Evolutionary conservation across 2,888 invertebrate species (phyloP).

Genomic region (Siphonodentalium dalli): DNA sequence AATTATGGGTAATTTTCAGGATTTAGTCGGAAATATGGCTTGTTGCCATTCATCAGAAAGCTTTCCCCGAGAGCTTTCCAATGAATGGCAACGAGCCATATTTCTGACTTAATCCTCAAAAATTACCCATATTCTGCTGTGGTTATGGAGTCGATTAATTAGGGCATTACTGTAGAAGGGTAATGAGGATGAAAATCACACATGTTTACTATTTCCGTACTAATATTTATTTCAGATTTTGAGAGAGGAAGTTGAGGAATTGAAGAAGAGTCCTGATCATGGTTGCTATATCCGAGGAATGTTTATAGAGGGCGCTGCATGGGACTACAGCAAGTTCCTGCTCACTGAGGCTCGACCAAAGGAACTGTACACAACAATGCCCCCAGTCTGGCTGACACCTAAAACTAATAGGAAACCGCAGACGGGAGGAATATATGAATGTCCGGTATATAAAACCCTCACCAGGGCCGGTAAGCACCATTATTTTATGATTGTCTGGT

Average conservation of each 20-base stretch:
- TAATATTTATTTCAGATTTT: conserved; percentile 46
- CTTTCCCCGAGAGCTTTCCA: too few relatives aligned
- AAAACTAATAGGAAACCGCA: conserved; percentile 71
- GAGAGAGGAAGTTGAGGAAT: conserved; percentile 42
- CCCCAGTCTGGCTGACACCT: conserved; percentile 76
- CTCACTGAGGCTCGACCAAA: conserved; percentile 63
- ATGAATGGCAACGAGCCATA: too few relatives aligned
- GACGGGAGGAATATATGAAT: conserved; percentile 68
- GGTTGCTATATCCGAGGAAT: conserved; percentile 66
- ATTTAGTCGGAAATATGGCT: too few relatives aligned
- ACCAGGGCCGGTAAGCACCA: conserved; percentile 67
- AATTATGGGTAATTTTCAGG: too few relatives aligned
- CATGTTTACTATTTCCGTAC: too few relatives aligned
- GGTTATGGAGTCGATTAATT: too few relatives aligned
- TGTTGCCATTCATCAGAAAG: too few relatives aligned
- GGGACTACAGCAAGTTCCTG: conserved; percentile 49
- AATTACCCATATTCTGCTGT: too few relatives aligned
- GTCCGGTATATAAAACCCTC: conserved; percentile 75
- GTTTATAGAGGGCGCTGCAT: conserved; percentile 63
- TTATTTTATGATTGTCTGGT: not conserved
- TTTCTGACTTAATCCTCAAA: too few relatives aligned
- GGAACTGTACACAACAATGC: conserved; percentile 72
- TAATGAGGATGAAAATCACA: too few relatives aligned
- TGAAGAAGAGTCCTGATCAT: conserved; percentile 56
- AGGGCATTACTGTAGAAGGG: too few relatives aligned